phyloP scores from a whole-genome alignment of 2,113 vertebrate genomes.

The Pseudolaguvia tuberculata region DNA sequence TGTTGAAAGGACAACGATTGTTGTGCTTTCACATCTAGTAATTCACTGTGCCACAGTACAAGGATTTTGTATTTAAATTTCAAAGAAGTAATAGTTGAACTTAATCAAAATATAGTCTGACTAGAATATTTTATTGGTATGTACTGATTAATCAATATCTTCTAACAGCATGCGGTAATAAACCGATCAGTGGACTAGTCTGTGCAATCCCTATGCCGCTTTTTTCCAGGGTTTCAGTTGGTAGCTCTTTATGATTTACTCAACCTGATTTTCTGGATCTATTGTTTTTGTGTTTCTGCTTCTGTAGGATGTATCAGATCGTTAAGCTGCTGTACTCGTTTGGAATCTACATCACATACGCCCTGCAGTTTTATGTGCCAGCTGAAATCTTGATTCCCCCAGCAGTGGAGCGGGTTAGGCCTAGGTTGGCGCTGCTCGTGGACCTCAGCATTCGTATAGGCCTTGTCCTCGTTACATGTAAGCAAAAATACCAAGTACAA shows the following conservation, averaged over 20 bases:
- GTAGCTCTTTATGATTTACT: neutral
- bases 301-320: conserved; percentile 83
- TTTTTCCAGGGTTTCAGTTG: neutral
- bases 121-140: neutral
- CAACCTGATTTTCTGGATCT: neutral
- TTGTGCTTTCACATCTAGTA: neutral
- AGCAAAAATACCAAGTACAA: conserved; percentile 64
- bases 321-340: conserved; percentile 93
- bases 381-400: conserved; percentile 86
- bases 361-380: conserved; percentile 92
- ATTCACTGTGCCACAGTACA: neutral
- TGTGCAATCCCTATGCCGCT: neutral
- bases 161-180: neutral
- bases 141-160: neutral
- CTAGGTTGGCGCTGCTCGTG: conserved; percentile 65
- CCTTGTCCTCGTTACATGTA: conserved; percentile 85
- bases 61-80: neutral
- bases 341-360: conserved; percentile 91
- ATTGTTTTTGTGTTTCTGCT: neutral
- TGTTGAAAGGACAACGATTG: neutral
- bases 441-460: conserved; percentile 74
- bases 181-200: neutral
- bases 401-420: conserved; percentile 62
- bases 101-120: too few relatives aligned
- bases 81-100: neutral